phyloP scores from a whole-genome alignment of 1,140 invertebrate genomes.

The Marisa cornuarietis region DNA sequence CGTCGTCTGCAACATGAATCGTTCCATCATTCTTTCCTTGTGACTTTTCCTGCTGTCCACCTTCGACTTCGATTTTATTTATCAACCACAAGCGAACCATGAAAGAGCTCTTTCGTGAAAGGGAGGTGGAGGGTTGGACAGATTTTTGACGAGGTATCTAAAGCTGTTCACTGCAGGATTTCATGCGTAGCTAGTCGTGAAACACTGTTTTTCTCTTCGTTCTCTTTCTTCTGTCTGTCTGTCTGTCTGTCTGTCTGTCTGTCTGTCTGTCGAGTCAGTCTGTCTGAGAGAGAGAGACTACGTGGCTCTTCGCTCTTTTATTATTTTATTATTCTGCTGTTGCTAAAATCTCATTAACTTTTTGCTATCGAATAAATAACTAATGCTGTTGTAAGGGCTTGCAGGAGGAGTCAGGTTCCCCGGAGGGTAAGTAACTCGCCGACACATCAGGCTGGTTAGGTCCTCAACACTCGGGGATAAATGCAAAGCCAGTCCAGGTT shows the following conservation, averaged over 20 bases:
- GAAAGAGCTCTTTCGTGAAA: not conserved
- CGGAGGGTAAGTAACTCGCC: no score
- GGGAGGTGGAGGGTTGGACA: not conserved
- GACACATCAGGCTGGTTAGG: no score
- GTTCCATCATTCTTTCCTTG: slow-evolving; percentile 1
- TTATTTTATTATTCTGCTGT: no score
- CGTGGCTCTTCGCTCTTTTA: no score
- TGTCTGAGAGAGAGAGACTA: not conserved
- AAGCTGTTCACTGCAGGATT: not conserved
- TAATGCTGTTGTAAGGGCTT: no score
- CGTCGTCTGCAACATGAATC: not conserved
- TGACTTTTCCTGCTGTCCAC: not conserved
- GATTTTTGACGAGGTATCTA: not conserved
- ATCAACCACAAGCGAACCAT: not conserved
- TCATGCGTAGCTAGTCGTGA: not conserved
- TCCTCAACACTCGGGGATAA: no score
- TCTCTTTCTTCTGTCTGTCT: not conserved
- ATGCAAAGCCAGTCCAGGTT: no score
- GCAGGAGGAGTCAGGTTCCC: no score
- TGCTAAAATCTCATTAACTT: no score
- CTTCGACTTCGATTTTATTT: not conserved
- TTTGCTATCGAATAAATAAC: no score
- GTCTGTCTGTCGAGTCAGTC: not conserved
- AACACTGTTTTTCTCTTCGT: not conserved
- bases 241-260: not conserved